phyloP scores from a whole-genome alignment of 2,113 vertebrate genomes.

The Glaucomys volans region DNA sequence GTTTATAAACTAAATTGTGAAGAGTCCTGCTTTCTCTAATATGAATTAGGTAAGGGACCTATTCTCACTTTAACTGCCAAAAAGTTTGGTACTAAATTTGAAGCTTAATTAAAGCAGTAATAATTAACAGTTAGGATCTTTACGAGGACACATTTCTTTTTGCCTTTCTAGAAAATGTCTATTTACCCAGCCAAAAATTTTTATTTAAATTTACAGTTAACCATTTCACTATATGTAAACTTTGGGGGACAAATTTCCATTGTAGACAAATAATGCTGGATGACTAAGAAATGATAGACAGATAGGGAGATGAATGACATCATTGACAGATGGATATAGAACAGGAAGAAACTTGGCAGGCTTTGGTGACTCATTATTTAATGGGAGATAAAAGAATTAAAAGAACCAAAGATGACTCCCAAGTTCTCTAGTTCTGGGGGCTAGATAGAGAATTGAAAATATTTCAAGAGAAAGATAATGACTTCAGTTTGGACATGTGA shows the following conservation, averaged over 20 bases:
- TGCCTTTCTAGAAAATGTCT: not conserved
- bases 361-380: not conserved
- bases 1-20: not conserved
- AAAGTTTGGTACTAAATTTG: not conserved
- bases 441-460: not conserved
- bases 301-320: not conserved
- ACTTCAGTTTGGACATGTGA: not conserved
- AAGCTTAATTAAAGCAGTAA: not conserved
- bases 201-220: not conserved
- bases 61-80: not conserved
- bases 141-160: not conserved
- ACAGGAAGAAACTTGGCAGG: not conserved
- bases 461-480: not conserved
- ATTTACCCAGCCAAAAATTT: not conserved
- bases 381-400: not conserved
- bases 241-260: not conserved
- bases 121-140: slow-evolving; percentile 11
- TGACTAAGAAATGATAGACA: not conserved
- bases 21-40: not conserved
- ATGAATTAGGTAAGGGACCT: not conserved
- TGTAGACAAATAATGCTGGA: not conserved
- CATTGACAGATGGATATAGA: not conserved
- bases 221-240: not conserved
- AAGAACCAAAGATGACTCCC: not conserved
- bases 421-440: not conserved